Conservation (phyloP, 2,797 vertebrate species). For the Aselliscus stoliczkanus region DNA sequence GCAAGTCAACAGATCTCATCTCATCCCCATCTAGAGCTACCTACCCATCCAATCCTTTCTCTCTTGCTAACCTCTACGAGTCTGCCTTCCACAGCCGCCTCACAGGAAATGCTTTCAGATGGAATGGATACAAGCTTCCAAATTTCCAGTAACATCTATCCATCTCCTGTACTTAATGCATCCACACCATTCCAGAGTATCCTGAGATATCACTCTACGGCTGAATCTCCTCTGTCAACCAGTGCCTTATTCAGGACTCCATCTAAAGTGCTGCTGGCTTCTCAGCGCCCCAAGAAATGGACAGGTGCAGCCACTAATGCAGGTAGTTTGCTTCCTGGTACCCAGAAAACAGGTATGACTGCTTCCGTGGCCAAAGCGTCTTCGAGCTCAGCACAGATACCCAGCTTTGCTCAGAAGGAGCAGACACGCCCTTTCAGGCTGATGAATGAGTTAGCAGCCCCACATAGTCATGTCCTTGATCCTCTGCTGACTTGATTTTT, state of each 20-base stretch:
- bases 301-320: conserved; percentile 51
- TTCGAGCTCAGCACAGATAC: conserved; percentile 33
- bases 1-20: neutral
- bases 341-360: neutral
- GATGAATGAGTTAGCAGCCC: conserved; percentile 25
- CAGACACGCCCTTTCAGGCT: neutral
- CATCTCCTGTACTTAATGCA: conserved; percentile 1
- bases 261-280: conserved; percentile 23
- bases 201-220: neutral
- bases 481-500: conserved; percentile 45
- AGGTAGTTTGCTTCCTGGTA: conserved; percentile 38
- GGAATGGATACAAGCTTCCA: conserved; percentile 3
- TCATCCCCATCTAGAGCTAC: neutral
- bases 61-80: neutral
- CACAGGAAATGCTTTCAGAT: conserved; percentile 52
- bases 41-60: neutral
- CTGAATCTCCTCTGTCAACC: conserved; percentile 33
- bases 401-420: conserved; percentile 44
- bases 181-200: conserved; percentile 14
- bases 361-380: conserved; percentile 18
- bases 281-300: conserved; percentile 60
- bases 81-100: neutral
- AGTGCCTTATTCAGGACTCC: conserved; percentile 22
- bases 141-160: neutral
- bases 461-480: neutral